Evolutionary conservation across 1,140 invertebrate genomes (phyloP), one percentile per base, ranked within the genome.

Genomic region (Pemphigus obesinymphae): DNA sequence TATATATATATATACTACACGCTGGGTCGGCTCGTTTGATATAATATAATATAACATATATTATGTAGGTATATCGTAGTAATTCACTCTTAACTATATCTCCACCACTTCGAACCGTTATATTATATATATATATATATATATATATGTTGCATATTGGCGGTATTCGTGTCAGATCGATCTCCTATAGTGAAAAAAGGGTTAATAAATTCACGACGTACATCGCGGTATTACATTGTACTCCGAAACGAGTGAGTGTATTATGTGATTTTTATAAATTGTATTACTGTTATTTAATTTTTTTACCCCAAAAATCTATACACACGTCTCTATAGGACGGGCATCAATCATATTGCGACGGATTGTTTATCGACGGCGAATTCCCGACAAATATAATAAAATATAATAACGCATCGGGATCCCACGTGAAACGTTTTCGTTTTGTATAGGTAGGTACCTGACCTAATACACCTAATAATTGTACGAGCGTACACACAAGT

Each of bases 301-400:
- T 37, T 66, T 66, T 34, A 11, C 20, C 63, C 63, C 34, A 34
- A 20, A 37, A 66, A 29, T 68, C 66, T 68, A 20, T n/a, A 20
- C 31, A 11, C 10, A 1, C 34, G 20, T 40, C 20, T 23, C 3
- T 68, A 40, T 23, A 23, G 13, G n/a, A 40, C 34, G n/a, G 34
- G 4, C 63, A 68, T 68, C 66, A 68, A 68, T 68, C 66, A 68
- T 68, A 37, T 11, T 2, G 3, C 37, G 43, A 13, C 43, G 43
- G 43, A 43, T 68, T 68, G 66, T 68, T 37, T 68, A 68, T 68
- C 66, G 66, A 68, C 34, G 34, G 34, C 66, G 31, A 68, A 40
- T 40, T 37, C 34, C 66, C 11, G 37, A 37, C 63, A 20, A 68
- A 68, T 6, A 66, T 66, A 34, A 37, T 66, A 37, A 26, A 55